phyloP scores from a whole-genome alignment of 2,888 invertebrate species.

The Drosophila anomelani region DNA sequence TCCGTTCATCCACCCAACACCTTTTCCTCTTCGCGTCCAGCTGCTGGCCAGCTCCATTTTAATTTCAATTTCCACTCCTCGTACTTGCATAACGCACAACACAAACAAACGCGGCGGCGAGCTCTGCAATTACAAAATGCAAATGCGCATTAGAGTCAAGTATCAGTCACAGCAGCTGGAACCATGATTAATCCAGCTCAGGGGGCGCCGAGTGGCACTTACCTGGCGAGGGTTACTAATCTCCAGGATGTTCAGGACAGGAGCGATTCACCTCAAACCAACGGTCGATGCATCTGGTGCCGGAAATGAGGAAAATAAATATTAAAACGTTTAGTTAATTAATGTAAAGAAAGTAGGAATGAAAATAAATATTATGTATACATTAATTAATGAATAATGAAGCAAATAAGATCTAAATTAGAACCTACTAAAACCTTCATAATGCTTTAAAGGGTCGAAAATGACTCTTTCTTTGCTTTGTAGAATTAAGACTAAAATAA shows the following conservation, averaged over 20 bases:
- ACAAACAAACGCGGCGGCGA: constrained; percentile 32
- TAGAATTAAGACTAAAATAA: too few relatives aligned
- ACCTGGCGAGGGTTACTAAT: constrained; percentile 87
- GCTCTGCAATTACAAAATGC: constrained; percentile 10
- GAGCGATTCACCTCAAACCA: constrained; percentile 99
- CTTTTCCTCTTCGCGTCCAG: not conserved
- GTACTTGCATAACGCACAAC: constrained; percentile 32
- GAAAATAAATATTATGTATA: too few relatives aligned
- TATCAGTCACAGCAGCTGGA: constrained; percentile 1
- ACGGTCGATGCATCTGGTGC: constrained; percentile 97
- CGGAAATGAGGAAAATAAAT: not conserved
- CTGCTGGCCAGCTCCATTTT: constrained; percentile 16
- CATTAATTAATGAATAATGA: too few relatives aligned
- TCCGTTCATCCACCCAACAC: constrained; percentile 1
- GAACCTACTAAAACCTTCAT: too few relatives aligned
- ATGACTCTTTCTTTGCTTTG: too few relatives aligned
- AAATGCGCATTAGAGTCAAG: constrained; percentile 1
- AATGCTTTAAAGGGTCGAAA: too few relatives aligned
- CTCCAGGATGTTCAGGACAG: constrained; percentile 99
- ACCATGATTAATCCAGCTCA: too few relatives aligned
- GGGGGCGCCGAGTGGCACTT: constrained; percentile 22
- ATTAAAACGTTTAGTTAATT: not conserved
- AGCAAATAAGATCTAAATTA: too few relatives aligned
- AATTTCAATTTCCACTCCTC: constrained; percentile 15
- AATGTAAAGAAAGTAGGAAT: not conserved